Evolutionary conservation across 2,888 invertebrate genomes (phyloP).

Genomic region (Scotopteryx bipunctaria): DNA sequence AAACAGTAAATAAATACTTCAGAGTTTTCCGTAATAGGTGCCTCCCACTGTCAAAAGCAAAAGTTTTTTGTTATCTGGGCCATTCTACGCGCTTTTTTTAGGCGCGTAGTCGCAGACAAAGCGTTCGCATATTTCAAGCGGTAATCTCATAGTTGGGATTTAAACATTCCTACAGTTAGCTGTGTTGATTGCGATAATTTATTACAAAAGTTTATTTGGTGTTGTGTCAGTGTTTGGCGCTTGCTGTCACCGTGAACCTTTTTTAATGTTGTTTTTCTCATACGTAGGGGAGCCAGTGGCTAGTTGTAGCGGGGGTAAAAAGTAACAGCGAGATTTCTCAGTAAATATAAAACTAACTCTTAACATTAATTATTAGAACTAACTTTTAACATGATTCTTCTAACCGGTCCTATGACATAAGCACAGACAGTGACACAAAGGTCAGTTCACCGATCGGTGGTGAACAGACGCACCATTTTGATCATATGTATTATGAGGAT

Average conservation of each 20-base stretch:
- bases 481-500: no score
- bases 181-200: slow-evolving; percentile 23
- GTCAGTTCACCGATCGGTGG: no score
- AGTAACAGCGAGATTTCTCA: no score
- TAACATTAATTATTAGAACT: no score
- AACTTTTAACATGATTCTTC: no score
- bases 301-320: no score
- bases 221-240: slow-evolving; percentile 4
- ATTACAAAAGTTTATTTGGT: slow-evolving; percentile 16
- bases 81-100: slow-evolving; percentile 63
- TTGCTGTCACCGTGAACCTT: neutral
- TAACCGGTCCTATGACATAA: no score
- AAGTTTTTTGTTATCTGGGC: slow-evolving; percentile 50
- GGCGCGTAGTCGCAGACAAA: slow-evolving; percentile 70
- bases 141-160: slow-evolving; percentile 56
- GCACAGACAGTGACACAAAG: no score
- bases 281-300: no score
- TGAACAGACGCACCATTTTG: no score
- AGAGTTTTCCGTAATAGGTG: slow-evolving; percentile 16
- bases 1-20: slow-evolving; percentile 14
- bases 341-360: no score
- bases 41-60: slow-evolving; percentile 15
- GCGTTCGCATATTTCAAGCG: slow-evolving; percentile 74
- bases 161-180: slow-evolving; percentile 55
- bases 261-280: neutral